Conservation (phyloP, 2,888 invertebrate species). For the Oasisia sp. region DNA sequence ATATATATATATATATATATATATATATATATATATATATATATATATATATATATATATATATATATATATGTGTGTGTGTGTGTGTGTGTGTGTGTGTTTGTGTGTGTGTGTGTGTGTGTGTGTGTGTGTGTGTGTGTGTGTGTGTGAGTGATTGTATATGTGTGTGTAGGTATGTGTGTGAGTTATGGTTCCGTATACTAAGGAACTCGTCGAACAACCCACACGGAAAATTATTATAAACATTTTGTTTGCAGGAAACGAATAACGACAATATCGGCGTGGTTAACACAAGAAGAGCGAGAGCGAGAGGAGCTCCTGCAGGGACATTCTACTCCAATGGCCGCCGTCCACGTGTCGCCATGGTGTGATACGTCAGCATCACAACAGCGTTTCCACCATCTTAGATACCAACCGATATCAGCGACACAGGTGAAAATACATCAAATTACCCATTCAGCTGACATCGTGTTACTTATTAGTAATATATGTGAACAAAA, state of each 20-base stretch:
- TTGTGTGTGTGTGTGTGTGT: neutral
- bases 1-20: neutral
- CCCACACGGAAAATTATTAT: too few relatives aligned
- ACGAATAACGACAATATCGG: neutral
- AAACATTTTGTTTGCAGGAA: neutral
- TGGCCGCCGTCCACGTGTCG: neutral
- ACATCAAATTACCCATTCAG: neutral
- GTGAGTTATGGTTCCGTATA: neutral
- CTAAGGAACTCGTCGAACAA: neutral
- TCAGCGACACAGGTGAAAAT: neutral
- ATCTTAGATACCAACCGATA: neutral
- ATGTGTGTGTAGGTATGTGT: neutral
- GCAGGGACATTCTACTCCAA: neutral
- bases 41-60: neutral
- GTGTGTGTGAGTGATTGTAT: neutral
- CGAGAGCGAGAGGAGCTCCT: neutral
- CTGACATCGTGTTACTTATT: too few relatives aligned
- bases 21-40: neutral
- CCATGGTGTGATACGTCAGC: neutral
- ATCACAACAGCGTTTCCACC: neutral
- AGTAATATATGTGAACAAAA: neutral
- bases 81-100: neutral
- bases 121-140: neutral
- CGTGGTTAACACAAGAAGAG: neutral
- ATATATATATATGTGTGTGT: neutral